Evolutionary conservation across 2,113 vertebrate genomes (phyloP).

Genomic region (Apteryx owenii): DNA sequence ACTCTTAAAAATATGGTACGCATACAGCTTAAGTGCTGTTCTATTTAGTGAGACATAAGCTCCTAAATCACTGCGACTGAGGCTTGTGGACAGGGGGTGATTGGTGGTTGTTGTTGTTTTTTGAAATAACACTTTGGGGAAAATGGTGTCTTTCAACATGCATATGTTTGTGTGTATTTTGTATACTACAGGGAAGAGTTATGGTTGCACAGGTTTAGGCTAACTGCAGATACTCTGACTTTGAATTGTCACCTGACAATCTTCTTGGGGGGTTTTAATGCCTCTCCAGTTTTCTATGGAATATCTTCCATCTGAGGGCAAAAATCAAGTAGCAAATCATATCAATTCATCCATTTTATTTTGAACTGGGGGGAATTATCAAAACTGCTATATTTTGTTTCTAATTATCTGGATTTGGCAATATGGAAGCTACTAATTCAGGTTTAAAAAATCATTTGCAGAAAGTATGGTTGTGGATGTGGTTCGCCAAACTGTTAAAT

Average conservation of each 20-base stretch:
- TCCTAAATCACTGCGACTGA: not conserved
- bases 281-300: not conserved
- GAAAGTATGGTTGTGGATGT: not conserved
- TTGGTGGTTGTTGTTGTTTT: too few species aligned
- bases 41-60: not conserved
- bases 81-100: not conserved
- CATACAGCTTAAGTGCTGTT: not conserved
- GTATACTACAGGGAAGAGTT: fast-evolving
- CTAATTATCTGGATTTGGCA: not conserved
- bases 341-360: not conserved
- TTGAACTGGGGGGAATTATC: not conserved
- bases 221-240: not conserved
- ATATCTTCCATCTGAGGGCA: not conserved
- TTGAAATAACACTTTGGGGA: not conserved
- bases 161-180: not conserved
- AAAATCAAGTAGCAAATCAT: not conserved
- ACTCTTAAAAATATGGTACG: not conserved
- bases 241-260: not conserved
- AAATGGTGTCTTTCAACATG: not conserved
- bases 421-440: not conserved
- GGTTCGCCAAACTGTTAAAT: constrained; percentile 3
- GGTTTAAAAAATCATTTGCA: constrained; percentile 22
- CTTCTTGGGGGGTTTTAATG: not conserved
- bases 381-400: not conserved
- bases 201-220: not conserved